A percentile compares a stretch with the other conserved stretches of the same genome.
Evolutionary conservation across 2,797 vertebrate genomes (phyloP).

Genomic region (Macroramphosus scolopax): DNA sequence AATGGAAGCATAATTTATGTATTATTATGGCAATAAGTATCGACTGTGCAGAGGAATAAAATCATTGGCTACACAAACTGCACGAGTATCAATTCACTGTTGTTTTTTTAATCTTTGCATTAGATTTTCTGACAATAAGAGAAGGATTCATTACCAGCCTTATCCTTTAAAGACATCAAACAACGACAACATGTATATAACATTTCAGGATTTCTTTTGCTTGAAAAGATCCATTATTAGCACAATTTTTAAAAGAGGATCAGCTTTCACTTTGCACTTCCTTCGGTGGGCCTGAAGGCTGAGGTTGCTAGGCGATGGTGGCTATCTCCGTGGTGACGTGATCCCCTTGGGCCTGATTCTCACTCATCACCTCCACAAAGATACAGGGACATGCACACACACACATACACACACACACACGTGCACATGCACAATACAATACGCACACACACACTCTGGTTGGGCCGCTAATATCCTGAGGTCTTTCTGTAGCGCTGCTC

Average conservation of each 20-base stretch:
- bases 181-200: conserved; percentile 25
- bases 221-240: conserved; percentile 62
- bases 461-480: conserved; percentile 38
- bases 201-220: conserved; percentile 33
- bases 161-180: conserved; percentile 17
- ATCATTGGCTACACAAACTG: background rate
- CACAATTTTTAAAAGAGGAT: conserved; percentile 60
- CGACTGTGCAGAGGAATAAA: too few species aligned
- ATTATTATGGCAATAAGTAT: too few species aligned
- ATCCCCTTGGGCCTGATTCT: conserved; percentile 68
- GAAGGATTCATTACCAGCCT: background rate
- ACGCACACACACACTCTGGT: conserved; percentile 18
- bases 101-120: background rate
- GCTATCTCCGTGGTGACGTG: conserved; percentile 73
- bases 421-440: conserved; percentile 16
- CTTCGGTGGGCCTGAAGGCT: conserved; percentile 59
- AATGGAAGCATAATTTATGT: too few species aligned
- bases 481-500: conserved; percentile 54
- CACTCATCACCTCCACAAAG: conserved; percentile 71
- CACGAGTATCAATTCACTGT: background rate
- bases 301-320: conserved; percentile 75
- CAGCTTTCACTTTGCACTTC: conserved; percentile 68
- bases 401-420: too few species aligned
- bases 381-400: conserved; percentile 32
- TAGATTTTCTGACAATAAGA: conserved; percentile 5